These are phyloP conservation scores for Sebastes baramenuke DNA, from an alignment of 2,797 vertebrate genomes.

Conservation along the genomic window DNA sequence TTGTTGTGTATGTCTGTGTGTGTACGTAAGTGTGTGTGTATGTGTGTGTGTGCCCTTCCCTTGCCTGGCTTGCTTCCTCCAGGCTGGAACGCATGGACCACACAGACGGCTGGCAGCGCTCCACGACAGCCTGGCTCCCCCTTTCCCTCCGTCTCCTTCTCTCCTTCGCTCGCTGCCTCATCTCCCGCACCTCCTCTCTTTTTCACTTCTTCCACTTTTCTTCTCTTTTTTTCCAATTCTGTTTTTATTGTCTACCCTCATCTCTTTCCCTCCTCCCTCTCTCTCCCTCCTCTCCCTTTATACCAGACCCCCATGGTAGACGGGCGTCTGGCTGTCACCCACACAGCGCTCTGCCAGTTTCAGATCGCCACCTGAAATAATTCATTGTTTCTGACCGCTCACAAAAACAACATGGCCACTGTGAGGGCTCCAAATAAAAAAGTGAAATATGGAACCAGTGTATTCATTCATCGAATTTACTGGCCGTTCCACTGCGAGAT, in stretches of 20 bases:
- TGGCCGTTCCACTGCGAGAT: constrained; percentile 56
- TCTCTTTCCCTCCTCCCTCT: not conserved
- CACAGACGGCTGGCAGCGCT: constrained; percentile 85
- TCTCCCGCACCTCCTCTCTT: constrained; percentile 54
- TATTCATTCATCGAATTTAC: constrained; percentile 69
- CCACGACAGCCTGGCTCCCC: constrained; percentile 79
- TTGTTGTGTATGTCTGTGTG: constrained; percentile 51
- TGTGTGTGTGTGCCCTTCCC: constrained; percentile 73
- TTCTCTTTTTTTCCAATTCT: not conserved
- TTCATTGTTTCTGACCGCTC: constrained; percentile 72
- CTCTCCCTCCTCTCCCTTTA: not conserved
- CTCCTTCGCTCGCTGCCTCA: constrained; percentile 52
- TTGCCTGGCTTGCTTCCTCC: constrained; percentile 84
- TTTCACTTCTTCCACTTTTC: constrained; percentile 33
- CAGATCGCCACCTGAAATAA: constrained; percentile 73
- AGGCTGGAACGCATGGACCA: constrained; percentile 86
- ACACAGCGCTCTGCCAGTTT: constrained; percentile 61
- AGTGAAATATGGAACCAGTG: constrained; percentile 64
- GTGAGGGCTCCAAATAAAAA: constrained; percentile 70
- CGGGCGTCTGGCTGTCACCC: constrained; percentile 65
- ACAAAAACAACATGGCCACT: constrained; percentile 70
- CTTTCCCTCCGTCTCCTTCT: constrained; percentile 56
- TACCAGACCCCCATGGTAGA: constrained; percentile 65
- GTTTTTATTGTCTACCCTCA: constrained; percentile 47
- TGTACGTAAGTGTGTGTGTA: constrained; percentile 30